These are phyloP conservation scores for Forbesichthys papilliferus DNA, from an alignment of 2,113 vertebrate species.

Conservation along the genomic window DNA sequence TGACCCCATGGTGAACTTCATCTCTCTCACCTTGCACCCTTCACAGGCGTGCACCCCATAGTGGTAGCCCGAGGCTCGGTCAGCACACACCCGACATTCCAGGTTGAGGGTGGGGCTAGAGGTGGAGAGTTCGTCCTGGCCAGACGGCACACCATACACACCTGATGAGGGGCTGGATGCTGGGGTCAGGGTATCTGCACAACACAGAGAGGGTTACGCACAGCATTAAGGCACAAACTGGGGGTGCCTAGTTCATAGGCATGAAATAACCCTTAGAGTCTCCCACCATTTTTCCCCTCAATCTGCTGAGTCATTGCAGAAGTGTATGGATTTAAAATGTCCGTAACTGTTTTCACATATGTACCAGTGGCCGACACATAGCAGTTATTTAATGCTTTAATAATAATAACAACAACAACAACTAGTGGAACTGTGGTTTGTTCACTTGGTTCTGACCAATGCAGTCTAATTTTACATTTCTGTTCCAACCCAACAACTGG, in stretches of 20 bases:
- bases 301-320: background rate
- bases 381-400: too few relatives aligned
- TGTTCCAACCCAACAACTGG: conserved; percentile 26
- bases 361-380: background rate
- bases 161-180: conserved; percentile 91
- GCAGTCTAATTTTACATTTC: conserved; percentile 5
- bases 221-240: too few relatives aligned
- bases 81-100: conserved; percentile 94
- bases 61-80: conserved; percentile 96
- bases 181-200: conserved; percentile 87
- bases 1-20: background rate
- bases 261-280: too few relatives aligned
- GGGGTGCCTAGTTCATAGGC: too few relatives aligned
- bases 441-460: conserved; percentile 21
- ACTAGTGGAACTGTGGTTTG: conserved; percentile 8
- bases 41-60: conserved; percentile 98
- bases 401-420: too few relatives aligned
- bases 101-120: conserved; percentile 81
- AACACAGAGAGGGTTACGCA: conserved; percentile 8
- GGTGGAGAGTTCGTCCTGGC: conserved; percentile 74
- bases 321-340: background rate
- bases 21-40: conserved; percentile 90
- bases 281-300: background rate
- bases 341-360: background rate
- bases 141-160: conserved; percentile 66